Evolutionary conservation across 2,797 vertebrate genomes (phyloP).

Genomic region (Enteromius viviparus): DNA sequence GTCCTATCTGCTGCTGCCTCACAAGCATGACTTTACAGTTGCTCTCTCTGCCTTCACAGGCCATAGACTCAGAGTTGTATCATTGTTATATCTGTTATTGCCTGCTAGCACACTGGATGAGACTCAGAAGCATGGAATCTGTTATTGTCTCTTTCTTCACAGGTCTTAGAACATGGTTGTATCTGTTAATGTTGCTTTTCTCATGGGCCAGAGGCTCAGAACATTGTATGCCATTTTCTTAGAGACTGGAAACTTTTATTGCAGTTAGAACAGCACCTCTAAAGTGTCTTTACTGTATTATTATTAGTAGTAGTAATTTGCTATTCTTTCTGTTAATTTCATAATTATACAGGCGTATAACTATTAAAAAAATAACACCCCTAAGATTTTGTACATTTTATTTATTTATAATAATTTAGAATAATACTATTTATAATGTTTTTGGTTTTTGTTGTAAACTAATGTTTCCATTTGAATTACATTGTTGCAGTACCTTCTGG

Average conservation of each 20-base stretch:
- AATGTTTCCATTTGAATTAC: background rate
- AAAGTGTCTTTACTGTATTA: background rate
- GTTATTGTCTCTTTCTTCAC: background rate
- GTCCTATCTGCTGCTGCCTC: background rate
- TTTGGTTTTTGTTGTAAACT: background rate
- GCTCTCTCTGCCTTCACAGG: background rate
- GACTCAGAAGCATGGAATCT: background rate
- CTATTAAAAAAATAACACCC: background rate
- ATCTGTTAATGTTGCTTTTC: background rate
- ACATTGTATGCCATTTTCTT: background rate
- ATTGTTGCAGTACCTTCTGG: background rate
- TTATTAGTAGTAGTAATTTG: background rate
- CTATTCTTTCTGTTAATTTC: background rate
- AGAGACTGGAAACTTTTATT: background rate
- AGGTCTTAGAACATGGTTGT: background rate
- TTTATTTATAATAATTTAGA: background rate
- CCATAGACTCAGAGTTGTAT: background rate
- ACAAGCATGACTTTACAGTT: background rate
- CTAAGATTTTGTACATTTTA: background rate
- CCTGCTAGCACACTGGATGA: background rate
- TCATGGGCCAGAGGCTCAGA: background rate
- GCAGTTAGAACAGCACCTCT: background rate
- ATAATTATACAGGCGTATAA: background rate
- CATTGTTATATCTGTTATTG: background rate
- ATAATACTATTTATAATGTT: background rate